Evolutionary conservation across 2,797 vertebrate genomes (phyloP), one percentile per base, ranked within the genome.

Genomic region (Austrolebias charrua): DNA sequence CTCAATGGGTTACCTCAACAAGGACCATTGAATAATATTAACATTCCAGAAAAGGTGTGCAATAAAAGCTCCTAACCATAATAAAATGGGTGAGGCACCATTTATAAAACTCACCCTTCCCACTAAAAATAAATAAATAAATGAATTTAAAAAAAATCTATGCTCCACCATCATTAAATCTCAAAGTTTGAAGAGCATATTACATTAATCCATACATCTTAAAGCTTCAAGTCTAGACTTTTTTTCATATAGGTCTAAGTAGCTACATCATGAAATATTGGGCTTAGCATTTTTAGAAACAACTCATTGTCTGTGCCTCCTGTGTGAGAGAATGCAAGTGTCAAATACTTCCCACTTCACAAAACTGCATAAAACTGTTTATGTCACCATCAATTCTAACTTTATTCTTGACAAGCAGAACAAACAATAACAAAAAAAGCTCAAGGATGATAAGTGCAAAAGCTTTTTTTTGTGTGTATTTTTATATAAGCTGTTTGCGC

Each of bases 301-400:
- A 73, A 15, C 66, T 68, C 65, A 78, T 71, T 56, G 59, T 61
- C 48, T 55, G 59, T 61, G 62, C 75, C 53, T 74, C 48, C 45
- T 65, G 69, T 69, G 71, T 71, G 56, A 13, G 19, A 71, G 56
- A 53, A 45, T 63, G 19, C 19, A 47, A 49, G 44, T 56, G 63
- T 80, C 44, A 38, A 9, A 33, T 69, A 69, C 74, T 73, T 72
- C 59, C 60, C 65, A 60, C 55, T 71, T 63, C 59, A 51, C 63
- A 71, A 72, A 78, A 60, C 50, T 35, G 67, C 57, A 66, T 20
- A 18, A 66, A 79, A 83, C 75, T 24, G 58, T 76, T 80, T 83
- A 69, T 79, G 76, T 81, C 76, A 78, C 56, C 49, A 29, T 8
- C 31, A 78, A 44, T 16, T 31, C 59, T 38, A 64, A 65, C 70